Evolutionary conservation across 2,888 invertebrate genomes (phyloP).

Genomic region (Blastobasis lacticolella): DNA sequence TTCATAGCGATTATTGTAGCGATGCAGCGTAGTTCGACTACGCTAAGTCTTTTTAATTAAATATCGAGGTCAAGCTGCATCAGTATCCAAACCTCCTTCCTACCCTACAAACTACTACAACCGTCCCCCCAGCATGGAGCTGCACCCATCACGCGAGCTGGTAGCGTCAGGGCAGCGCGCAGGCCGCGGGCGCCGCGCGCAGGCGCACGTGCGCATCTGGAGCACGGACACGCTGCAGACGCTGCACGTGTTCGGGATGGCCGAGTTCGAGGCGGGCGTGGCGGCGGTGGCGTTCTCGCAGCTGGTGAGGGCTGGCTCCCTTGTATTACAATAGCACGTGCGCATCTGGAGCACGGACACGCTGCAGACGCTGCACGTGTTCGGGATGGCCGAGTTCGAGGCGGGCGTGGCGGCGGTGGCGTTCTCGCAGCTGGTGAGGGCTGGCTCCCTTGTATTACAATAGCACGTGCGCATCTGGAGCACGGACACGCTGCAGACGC

Average conservation of each 20-base stretch:
- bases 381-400: constrained; percentile 93
- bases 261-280: constrained; percentile 90
- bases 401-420: constrained; percentile 91
- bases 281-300: constrained; percentile 92
- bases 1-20: no score
- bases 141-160: constrained; percentile 90
- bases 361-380: constrained; percentile 89
- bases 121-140: constrained; percentile 86
- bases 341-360: constrained; percentile 95
- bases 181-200: constrained; percentile 87
- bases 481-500: constrained; percentile 89
- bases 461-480: constrained; percentile 93
- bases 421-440: constrained; percentile 87
- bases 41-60: no score
- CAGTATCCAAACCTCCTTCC: no score
- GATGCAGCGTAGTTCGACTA: no score
- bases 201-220: constrained; percentile 94
- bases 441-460: no score
- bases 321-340: constrained; percentile 71
- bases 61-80: no score
- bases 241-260: constrained; percentile 92
- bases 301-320: constrained; percentile 73
- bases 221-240: constrained; percentile 92
- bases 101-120: no score
- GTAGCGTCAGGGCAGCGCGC: constrained; percentile 93